Base-by-base conservation (phyloP, 2,888 invertebrate genomes). In the Lucinisca nassula region DNA sequence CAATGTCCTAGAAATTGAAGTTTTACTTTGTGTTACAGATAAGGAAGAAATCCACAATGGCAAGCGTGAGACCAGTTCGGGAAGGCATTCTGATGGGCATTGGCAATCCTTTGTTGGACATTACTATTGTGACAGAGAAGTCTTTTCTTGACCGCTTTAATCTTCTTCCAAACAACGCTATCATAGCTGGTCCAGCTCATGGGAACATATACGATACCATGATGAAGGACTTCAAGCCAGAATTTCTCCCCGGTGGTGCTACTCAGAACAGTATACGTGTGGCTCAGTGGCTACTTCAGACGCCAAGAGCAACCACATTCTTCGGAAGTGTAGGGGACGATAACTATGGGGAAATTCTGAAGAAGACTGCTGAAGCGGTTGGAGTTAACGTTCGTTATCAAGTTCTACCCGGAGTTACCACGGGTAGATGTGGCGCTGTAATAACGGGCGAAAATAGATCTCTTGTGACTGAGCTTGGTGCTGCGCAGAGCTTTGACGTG, bases 301-400 rank as follows among this genome's bases (percentile, higher is more conserved):
- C 97, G 89, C 98, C 98, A 0, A 97, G 98, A 86, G 97, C 98
- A 0, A 97, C 98, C 61, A 98, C 98, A 0, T 99, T 98, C 96
- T 98, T 99, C 96, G 99, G 99, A 0, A 98, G 98, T 95, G 98
- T 99, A 6, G 99, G 99, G 0, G 97, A 97, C 87, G 99, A 99
- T 95, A 97, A 98, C 80, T 99, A 98, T 95, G 98, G 98, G 0
- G 97, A 98, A 92, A 98, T 98, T 90, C 97, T 99, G 86, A 97
- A 97, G 95, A 97, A 98, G 49, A 98, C 97, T 95, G 98, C 99
- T 0, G 97, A 74, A 55, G 94, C 94, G 37, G 98, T 98, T 91
- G 99, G 99, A 35, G 98, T 99, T 12, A 97, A 98, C 94, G 98
- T 98, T 0, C 97, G 97, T 70, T 99, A 99, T 96, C 99, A 99